Percentiles rank a stretch among this genome's conserved stretches.
Evolutionary conservation across 2,797 vertebrate species (phyloP).

Genomic region (Cottoperca gobio): DNA sequence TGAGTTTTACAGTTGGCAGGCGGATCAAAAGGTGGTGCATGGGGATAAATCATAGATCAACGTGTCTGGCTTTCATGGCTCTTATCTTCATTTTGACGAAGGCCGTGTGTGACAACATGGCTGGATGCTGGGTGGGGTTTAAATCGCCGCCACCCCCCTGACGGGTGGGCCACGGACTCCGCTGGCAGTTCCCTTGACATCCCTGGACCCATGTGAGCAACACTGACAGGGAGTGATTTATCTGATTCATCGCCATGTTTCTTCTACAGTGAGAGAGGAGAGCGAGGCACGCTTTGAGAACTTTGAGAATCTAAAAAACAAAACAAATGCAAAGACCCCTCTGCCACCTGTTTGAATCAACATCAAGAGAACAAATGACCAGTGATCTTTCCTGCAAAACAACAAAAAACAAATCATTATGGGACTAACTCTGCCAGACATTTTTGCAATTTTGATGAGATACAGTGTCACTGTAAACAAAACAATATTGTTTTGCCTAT

Average conservation of each 20-base stretch:
- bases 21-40: constrained; percentile 49
- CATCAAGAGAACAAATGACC: constrained; percentile 29
- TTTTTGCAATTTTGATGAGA: constrained; percentile 65
- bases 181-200: constrained; percentile 74
- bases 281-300: background rate
- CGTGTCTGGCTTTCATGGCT: constrained; percentile 41
- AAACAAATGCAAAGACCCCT: background rate
- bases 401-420: constrained; percentile 16
- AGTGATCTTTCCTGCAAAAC: constrained; percentile 40
- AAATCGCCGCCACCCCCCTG: constrained; percentile 50
- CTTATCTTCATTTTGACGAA: constrained; percentile 61
- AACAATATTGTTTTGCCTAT: constrained; percentile 62
- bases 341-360: constrained; percentile 42
- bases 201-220: constrained; percentile 49
- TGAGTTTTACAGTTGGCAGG: constrained; percentile 49
- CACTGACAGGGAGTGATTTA: constrained; percentile 64
- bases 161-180: constrained; percentile 43
- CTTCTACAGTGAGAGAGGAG: background rate
- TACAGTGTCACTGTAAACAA: constrained; percentile 49
- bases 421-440: constrained; percentile 23
- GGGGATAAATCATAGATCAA: constrained; percentile 57
- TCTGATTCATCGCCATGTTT: constrained; percentile 45
- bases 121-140: constrained; percentile 46
- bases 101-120: constrained; percentile 53
- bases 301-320: background rate